These are phyloP conservation scores for Calephelis nemesis DNA, from an alignment of 1,140 invertebrate species.

Conservation along the genomic window DNA sequence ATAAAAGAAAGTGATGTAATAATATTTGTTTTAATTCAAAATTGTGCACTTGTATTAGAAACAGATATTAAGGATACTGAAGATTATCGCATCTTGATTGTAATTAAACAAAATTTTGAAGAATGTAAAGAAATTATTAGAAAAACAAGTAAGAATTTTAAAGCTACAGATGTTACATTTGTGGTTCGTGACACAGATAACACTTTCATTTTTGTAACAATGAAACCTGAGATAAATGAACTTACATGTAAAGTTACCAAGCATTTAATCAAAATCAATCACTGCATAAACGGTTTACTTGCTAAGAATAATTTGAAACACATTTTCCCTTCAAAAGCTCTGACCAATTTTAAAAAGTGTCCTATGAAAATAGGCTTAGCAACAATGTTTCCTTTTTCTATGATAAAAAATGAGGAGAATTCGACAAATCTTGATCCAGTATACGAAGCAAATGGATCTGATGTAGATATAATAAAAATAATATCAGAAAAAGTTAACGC, in stretches of 20 bases:
- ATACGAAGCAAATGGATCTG: constrained; percentile 41
- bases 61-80: too few species aligned
- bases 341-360: constrained; percentile 49
- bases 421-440: constrained; percentile 42
- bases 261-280: constrained; percentile 31
- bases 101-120: too few species aligned
- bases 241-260: constrained; percentile 39
- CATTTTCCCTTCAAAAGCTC: constrained; percentile 42
- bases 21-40: too few species aligned
- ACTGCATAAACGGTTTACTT: constrained; percentile 38
- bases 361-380: constrained; percentile 51
- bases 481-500: constrained; percentile 51
- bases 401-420: constrained; percentile 33
- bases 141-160: too few species aligned
- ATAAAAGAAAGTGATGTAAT: too few species aligned
- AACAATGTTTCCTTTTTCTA: constrained; percentile 46
- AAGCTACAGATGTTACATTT: too few species aligned
- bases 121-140: too few species aligned
- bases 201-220: constrained; percentile 32
- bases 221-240: constrained; percentile 37
- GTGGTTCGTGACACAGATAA: too few species aligned
- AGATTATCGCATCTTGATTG: too few species aligned
- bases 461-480: constrained; percentile 59
- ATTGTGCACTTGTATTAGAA: too few species aligned
- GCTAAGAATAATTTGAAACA: constrained; percentile 17